Evolutionary conservation across 92 coral and sea anemone species (phyloP).

Genomic region (Epizoanthus rinbou): DNA sequence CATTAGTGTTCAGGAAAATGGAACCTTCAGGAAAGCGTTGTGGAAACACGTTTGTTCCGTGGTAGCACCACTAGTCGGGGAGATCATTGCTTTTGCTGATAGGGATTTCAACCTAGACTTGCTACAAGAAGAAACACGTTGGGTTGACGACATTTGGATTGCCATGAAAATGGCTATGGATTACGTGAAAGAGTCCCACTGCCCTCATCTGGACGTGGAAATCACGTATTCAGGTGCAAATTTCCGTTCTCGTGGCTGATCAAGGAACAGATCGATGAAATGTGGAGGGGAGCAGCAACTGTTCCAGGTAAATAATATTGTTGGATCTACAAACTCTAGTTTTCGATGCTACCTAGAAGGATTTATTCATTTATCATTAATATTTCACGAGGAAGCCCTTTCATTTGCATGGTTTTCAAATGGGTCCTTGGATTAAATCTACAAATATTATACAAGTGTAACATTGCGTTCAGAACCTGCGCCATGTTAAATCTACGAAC

Average conservation of each 20-base stretch:
- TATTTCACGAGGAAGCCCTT: too few relatives aligned
- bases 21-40: conserved; percentile 80
- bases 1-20: conserved; percentile 61
- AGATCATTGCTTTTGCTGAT: conserved; percentile 70
- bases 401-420: too few relatives aligned
- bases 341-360: too few relatives aligned
- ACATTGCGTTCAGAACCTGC: too few relatives aligned
- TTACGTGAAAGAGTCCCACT: conserved; percentile 71
- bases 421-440: too few relatives aligned
- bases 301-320: conserved; percentile 46
- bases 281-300: conserved; percentile 33
- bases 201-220: conserved; percentile 63
- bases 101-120: conserved; percentile 69
- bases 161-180: conserved; percentile 46
- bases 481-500: too few relatives aligned
- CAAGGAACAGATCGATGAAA: conserved; percentile 51
- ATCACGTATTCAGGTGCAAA: conserved; percentile 56
- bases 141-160: conserved; percentile 53
- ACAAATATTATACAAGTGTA: too few relatives aligned
- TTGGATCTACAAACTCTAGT: too few relatives aligned
- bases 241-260: conserved; percentile 79
- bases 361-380: too few relatives aligned
- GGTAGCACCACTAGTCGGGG: conserved; percentile 70
- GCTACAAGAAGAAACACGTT: not conserved
- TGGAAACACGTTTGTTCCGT: conserved; percentile 61